Evolutionary conservation across 2,113 vertebrate genomes (phyloP).

Genomic region (Odocoileus hemionus): DNA sequence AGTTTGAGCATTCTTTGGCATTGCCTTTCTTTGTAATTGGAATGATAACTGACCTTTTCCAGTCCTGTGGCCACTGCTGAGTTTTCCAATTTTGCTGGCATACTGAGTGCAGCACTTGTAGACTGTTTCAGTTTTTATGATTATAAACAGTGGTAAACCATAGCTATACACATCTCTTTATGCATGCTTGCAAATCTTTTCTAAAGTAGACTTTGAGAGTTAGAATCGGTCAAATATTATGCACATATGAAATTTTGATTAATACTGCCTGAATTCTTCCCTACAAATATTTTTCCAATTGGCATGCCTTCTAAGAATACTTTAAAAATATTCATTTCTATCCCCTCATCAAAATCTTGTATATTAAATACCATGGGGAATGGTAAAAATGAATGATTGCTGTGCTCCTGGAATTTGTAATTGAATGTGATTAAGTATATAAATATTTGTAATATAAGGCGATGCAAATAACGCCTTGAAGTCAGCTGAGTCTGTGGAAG

Average conservation of each 20-base stretch:
- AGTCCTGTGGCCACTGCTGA: too few relatives aligned
- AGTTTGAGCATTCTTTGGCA: too few relatives aligned
- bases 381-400: constrained; percentile 4
- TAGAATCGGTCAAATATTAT: background rate
- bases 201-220: background rate
- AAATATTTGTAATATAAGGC: background rate
- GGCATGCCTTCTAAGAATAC: background rate
- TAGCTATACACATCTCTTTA: background rate
- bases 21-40: too few relatives aligned
- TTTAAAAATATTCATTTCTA: background rate
- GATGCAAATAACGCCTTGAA: background rate
- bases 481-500: background rate
- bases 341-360: background rate
- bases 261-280: background rate
- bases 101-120: background rate
- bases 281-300: background rate
- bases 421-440: background rate
- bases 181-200: background rate
- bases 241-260: background rate
- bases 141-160: background rate
- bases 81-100: too few relatives aligned
- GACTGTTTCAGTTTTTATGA: background rate
- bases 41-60: too few relatives aligned
- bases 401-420: background rate
- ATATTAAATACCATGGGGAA: background rate